Conservation (phyloP, 1,140 invertebrate species). For the Ceratina calcarata region DNA sequence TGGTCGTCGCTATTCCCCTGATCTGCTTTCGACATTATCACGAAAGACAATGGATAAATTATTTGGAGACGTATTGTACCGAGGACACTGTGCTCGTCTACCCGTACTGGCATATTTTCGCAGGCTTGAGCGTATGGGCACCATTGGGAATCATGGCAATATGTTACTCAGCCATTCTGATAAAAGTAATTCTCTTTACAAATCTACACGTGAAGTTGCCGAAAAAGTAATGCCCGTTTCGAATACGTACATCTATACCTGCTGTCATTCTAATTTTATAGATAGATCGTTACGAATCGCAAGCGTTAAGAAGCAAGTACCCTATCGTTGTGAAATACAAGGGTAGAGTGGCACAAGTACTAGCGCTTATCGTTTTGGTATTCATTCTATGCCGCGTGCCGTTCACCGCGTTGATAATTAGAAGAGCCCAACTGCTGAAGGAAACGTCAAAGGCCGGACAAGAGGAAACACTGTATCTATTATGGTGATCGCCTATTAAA, state of each 20-base stretch:
- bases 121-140: conserved; percentile 86
- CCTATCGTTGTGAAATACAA: conserved; percentile 83
- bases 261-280: conserved; percentile 60
- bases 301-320: conserved; percentile 80
- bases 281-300: conserved; percentile 83
- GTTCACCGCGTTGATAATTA: conserved; percentile 85
- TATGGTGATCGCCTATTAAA: conserved; percentile 66
- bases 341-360: conserved; percentile 84
- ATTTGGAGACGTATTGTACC: conserved; percentile 85
- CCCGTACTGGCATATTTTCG: conserved; percentile 88
- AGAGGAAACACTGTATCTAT: conserved; percentile 67
- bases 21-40: conserved; percentile 84
- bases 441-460: conserved; percentile 64
- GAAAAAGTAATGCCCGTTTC: no score
- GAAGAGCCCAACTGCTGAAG: conserved; percentile 81
- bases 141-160: conserved; percentile 86
- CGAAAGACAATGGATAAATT: conserved; percentile 86
- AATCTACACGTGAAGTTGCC: neutral
- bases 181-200: conserved; percentile 79
- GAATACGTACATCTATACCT: neutral
- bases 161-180: conserved; percentile 84
- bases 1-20: conserved; percentile 83
- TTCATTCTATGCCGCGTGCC: conserved; percentile 86
- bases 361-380: conserved; percentile 85
- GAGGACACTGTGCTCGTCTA: conserved; percentile 83